A percentile compares a stretch with the other conserved stretches of the same genome.
Evolutionary conservation across 2,888 invertebrate genomes (phyloP).

Genomic region (Tupiocoris notatus): DNA sequence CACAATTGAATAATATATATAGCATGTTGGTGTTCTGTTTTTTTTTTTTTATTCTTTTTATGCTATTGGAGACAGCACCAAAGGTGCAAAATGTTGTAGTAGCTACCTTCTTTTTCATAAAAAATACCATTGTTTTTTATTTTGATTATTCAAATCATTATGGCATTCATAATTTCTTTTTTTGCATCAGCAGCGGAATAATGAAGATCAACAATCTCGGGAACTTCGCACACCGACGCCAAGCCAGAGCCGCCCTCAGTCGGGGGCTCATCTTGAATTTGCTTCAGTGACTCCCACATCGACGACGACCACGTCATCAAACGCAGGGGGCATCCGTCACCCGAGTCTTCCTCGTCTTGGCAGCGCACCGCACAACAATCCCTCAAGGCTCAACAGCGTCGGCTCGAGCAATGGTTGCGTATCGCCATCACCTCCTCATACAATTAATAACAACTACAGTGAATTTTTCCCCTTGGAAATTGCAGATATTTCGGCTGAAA

Average conservation of each 20-base stretch:
- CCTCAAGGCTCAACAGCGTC: constrained; percentile 50
- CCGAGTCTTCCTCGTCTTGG: constrained; percentile 45
- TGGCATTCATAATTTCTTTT: too few species aligned
- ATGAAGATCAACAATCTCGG: constrained; percentile 48
- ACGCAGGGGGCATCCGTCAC: constrained; percentile 43
- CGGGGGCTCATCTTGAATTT: constrained; percentile 48
- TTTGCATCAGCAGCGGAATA: constrained; percentile 47
- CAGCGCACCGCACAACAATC: constrained; percentile 43
- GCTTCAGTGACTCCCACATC: constrained; percentile 44
- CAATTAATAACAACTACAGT: constrained; percentile 51
- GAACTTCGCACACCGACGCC: constrained; percentile 41
- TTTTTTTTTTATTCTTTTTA: too few species aligned
- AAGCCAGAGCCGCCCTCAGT: constrained; percentile 26
- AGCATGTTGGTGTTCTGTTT: too few species aligned
- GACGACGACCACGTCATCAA: constrained; percentile 22
- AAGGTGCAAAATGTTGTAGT: too few species aligned
- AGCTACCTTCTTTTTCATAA: too few species aligned
- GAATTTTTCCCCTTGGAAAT: constrained; percentile 43
- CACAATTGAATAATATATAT: too few species aligned
- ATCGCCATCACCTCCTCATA: constrained; percentile 56
- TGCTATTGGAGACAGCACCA: too few species aligned
- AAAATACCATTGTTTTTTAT: too few species aligned
- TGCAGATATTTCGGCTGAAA: constrained; percentile 34
- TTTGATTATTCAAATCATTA: too few species aligned
- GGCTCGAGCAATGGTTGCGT: constrained; percentile 55